These are phyloP conservation scores for Tupaia tana DNA, from an alignment of 2,113 vertebrate species.

Conservation along the genomic window DNA sequence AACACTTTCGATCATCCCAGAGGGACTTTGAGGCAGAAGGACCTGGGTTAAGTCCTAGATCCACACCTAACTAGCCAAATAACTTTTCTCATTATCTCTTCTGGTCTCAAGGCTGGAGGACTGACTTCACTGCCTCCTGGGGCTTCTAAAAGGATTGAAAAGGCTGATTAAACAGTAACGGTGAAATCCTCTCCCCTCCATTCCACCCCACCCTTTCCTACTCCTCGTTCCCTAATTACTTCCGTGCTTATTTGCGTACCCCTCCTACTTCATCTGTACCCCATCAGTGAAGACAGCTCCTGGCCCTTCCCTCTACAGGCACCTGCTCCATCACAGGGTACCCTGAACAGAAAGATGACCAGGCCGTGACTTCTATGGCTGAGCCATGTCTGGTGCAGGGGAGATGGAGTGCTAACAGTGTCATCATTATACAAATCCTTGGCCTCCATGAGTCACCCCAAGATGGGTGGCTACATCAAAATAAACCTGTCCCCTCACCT, in stretches of 20 bases:
- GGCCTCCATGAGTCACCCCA: not conserved
- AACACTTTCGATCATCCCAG: not conserved
- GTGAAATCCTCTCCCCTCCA: not conserved
- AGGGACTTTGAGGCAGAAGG: not conserved
- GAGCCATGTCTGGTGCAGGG: not conserved
- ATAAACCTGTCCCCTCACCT: not conserved
- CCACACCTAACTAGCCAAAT: not conserved
- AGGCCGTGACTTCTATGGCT: not conserved
- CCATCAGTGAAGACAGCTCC: not conserved
- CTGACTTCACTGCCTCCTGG: not conserved
- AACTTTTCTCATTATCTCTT: not conserved
- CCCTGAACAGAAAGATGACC: rapidly evolving
- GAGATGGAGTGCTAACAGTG: not conserved
- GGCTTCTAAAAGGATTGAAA: not conserved
- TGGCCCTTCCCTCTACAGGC: not conserved
- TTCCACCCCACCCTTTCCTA: too few species aligned
- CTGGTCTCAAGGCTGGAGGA: not conserved
- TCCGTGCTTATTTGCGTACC: not conserved
- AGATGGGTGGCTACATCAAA: not conserved
- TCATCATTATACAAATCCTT: not conserved
- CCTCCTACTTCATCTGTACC: not conserved
- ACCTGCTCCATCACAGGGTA: not conserved
- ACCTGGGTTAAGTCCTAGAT: not conserved
- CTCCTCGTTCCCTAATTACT: not conserved
- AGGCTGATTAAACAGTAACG: not conserved